Conservation (phyloP, 2,797 vertebrate species). For the Siniperca undulata region DNA sequence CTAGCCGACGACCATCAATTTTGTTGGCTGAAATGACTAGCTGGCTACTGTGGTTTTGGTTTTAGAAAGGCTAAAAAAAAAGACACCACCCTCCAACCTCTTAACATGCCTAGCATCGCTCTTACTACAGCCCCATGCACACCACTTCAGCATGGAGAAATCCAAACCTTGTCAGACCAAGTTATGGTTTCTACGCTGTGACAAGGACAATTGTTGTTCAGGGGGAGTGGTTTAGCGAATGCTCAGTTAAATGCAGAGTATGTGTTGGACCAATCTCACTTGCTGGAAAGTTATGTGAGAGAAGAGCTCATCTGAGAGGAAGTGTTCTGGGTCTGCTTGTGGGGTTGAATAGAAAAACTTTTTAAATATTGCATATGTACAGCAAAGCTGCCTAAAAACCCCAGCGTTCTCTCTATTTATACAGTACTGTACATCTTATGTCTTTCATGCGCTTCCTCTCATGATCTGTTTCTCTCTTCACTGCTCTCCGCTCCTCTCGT, state of each 20-base stretch:
- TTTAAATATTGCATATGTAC: not conserved
- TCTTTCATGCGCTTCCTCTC: conserved; percentile 37
- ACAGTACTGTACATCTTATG: conserved; percentile 1
- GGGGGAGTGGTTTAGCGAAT: not conserved
- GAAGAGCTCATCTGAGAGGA: conserved; percentile 13
- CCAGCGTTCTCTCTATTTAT: conserved; percentile 6
- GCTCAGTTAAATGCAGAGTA: conserved; percentile 13
- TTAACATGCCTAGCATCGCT: too few relatives aligned
- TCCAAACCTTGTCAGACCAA: too few relatives aligned
- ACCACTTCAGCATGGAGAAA: too few relatives aligned
- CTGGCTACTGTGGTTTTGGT: too few relatives aligned
- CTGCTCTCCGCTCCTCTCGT: conserved; percentile 10
- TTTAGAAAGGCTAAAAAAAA: too few relatives aligned
- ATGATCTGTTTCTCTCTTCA: conserved; percentile 8
- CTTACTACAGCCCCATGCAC: too few relatives aligned
- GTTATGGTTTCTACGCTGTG: too few relatives aligned
- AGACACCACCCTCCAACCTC: too few relatives aligned
- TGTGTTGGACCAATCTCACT: conserved; percentile 30
- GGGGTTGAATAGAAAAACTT: conserved; percentile 19
- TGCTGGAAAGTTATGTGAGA: conserved; percentile 32
- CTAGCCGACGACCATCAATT: not conserved
- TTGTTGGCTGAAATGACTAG: not conserved
- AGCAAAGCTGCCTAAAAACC: conserved; percentile 17
- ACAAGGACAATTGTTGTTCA: not conserved
- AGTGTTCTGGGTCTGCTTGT: not conserved